These are phyloP conservation scores for Hydraecia micacea DNA, from an alignment of 2,888 invertebrate genomes.

Conservation along the genomic window DNA sequence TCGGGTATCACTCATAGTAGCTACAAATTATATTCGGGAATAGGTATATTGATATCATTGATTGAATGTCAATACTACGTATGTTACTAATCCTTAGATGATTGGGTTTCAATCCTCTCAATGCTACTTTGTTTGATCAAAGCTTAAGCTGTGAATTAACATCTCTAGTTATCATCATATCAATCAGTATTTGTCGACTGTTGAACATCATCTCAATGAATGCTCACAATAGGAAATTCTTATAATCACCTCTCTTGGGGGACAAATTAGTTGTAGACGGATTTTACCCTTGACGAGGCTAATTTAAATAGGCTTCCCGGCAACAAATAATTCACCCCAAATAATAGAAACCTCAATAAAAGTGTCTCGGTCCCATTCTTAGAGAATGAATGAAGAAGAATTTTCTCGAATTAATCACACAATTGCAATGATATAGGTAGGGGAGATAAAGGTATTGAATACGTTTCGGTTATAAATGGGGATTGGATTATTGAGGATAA, in stretches of 20 bases:
- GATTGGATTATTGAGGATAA: conserved; percentile 13
- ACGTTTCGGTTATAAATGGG: conserved; percentile 23
- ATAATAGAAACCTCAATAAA: conserved; percentile 28
- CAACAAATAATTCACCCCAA: conserved; percentile 1
- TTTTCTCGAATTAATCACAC: conserved; percentile 21
- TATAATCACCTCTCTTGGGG: background rate
- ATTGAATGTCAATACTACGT: conserved; percentile 21
- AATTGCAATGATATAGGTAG: conserved; percentile 28
- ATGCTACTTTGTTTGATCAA: background rate
- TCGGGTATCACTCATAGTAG: background rate
- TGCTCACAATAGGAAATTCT: background rate
- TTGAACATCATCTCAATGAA: background rate
- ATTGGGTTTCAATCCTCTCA: conserved; percentile 7
- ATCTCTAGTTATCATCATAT: background rate
- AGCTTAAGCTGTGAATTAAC: background rate
- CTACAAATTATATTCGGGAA: background rate
- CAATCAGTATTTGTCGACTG: background rate
- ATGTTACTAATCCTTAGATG: conserved; percentile 16
- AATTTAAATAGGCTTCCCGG: background rate
- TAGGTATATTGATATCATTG: background rate
- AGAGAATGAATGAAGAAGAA: conserved; percentile 6
- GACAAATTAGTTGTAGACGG: background rate
- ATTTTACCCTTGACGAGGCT: background rate
- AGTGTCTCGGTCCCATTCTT: conserved; percentile 29
- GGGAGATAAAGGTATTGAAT: conserved; percentile 34